phyloP scores from a whole-genome alignment of 2,113 vertebrate species.

The Callipepla californica region DNA sequence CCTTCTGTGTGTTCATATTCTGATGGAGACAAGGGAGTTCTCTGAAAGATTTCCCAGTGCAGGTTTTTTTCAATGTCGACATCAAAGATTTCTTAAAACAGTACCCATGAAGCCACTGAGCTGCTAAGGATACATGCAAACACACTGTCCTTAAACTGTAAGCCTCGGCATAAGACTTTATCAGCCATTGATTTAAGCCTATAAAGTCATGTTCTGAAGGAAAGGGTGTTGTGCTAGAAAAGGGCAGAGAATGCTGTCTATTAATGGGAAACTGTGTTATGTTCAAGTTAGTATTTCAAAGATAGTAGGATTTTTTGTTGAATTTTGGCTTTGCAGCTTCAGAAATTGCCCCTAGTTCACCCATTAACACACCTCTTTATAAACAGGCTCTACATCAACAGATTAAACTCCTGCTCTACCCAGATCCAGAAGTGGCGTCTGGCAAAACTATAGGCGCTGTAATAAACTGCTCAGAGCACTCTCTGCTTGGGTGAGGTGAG shows the following conservation, averaged over 20 bases:
- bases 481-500: not conserved
- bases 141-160: not conserved
- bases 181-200: not conserved
- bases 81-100: not conserved
- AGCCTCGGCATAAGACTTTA: not conserved
- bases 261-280: not conserved
- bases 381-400: not conserved
- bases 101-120: not conserved
- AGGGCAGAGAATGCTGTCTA: not conserved
- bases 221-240: not conserved
- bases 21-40: not conserved
- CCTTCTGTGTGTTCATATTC: not conserved
- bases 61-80: not conserved
- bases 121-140: not conserved
- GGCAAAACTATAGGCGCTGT: not conserved
- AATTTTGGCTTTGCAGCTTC: not conserved
- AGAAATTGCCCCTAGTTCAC: not conserved
- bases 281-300: not conserved
- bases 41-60: not conserved
- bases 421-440: not conserved
- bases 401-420: not conserved
- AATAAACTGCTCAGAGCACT: conserved; percentile 2
- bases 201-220: not conserved
- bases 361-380: not conserved
- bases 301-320: not conserved